A percentile compares a stretch with the other conserved stretches of the same genome.
Conservation (phyloP, 2,113 vertebrate species). For the Amblyornis subalaris region DNA sequence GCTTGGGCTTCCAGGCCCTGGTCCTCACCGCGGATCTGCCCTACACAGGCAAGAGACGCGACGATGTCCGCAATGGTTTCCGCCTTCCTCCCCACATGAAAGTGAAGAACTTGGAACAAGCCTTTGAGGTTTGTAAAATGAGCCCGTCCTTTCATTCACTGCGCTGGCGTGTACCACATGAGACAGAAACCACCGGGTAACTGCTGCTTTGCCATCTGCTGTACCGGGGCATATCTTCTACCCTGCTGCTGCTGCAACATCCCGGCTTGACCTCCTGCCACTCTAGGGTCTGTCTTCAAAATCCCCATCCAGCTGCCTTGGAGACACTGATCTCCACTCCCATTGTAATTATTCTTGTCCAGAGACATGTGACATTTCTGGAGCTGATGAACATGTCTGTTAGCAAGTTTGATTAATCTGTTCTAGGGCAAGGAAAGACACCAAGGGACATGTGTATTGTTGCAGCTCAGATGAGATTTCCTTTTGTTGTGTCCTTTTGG, state of each 20-base stretch:
- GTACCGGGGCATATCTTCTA: not conserved
- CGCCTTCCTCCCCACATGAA: conserved; percentile 78
- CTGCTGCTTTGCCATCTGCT: not conserved
- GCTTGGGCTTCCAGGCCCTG: conserved; percentile 84
- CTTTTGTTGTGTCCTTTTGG: not conserved
- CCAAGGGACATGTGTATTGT: not conserved
- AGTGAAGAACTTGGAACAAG: conserved; percentile 82
- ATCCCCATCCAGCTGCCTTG: not conserved
- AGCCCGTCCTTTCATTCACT: not conserved
- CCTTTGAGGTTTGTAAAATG: conserved; percentile 79
- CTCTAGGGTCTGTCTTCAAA: not conserved
- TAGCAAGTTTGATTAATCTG: not conserved
- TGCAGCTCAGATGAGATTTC: not conserved
- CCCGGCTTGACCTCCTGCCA: not conserved
- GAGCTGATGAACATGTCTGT: not conserved
- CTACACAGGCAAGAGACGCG: conserved; percentile 82
- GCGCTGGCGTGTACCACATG: not conserved
- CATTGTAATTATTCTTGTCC: not conserved
- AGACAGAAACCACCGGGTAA: not conserved
- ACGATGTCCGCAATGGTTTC: conserved; percentile 85
- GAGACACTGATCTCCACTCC: not conserved
- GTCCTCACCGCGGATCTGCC: conserved; percentile 88
- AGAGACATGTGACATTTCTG: not conserved
- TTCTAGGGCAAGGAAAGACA: not conserved
- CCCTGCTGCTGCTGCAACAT: not conserved